These are phyloP conservation scores for Drosophila setifemur DNA, from an alignment of 1,140 invertebrate genomes.

Conservation along the genomic window DNA sequence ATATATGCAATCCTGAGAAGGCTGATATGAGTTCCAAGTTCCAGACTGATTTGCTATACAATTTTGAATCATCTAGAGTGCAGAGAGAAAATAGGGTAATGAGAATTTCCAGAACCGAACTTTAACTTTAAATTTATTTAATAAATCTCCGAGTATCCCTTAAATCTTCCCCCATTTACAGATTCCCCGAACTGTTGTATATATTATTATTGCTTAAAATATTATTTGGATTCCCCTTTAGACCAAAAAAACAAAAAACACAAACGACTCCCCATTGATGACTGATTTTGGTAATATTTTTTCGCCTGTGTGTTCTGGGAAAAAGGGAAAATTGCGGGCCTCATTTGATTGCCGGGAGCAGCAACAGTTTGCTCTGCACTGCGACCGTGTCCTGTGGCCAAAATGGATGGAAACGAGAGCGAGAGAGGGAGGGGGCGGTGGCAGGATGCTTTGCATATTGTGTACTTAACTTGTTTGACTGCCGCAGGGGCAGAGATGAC, in stretches of 20 bases:
- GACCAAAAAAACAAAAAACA: neutral
- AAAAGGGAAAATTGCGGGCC: neutral
- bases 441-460: slow-evolving; percentile 51
- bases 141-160: too few relatives aligned
- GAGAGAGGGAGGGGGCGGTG: neutral
- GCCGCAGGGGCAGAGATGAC: neutral
- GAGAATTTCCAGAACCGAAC: neutral
- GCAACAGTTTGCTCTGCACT: slow-evolving; percentile 58
- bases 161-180: too few relatives aligned
- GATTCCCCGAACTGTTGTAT: too few relatives aligned
- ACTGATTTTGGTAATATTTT: neutral
- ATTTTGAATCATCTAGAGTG: slow-evolving; percentile 27
- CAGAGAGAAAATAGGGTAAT: neutral
- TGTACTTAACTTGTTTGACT: slow-evolving; percentile 58
- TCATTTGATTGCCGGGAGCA: slow-evolving; percentile 51
- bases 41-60: slow-evolving; percentile 26
- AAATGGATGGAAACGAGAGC: slow-evolving; percentile 28
- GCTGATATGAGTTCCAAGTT: slow-evolving; percentile 14
- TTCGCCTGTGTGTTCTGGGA: neutral
- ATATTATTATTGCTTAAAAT: neutral
- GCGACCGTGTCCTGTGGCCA: slow-evolving; percentile 48
- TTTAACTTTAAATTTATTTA: neutral
- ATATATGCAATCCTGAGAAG: slow-evolving; percentile 22
- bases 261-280: too few relatives aligned
- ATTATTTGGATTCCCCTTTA: neutral